phyloP scores from a whole-genome alignment of 2,113 vertebrate species.

The Nycticorax nycticorax region DNA sequence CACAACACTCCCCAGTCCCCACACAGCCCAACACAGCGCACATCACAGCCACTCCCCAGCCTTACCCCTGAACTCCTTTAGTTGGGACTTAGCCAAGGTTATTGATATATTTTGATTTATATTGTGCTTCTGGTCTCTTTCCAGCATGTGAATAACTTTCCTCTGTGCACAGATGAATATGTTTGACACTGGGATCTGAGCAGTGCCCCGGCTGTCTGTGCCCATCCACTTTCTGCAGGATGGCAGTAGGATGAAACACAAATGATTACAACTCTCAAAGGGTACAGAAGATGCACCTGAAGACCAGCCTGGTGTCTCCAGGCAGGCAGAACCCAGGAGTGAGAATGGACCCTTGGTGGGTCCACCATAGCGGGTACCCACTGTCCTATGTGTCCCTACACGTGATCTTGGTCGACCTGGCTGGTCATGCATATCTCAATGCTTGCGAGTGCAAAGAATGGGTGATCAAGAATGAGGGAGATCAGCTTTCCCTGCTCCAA shows the following conservation, averaged over 20 bases:
- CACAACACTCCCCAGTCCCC: accelerated
- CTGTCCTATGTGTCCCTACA: not conserved
- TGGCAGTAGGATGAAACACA: not conserved
- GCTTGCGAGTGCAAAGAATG: not conserved
- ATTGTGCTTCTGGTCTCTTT: not conserved
- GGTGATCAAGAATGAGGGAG: not conserved
- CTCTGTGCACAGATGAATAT: not conserved
- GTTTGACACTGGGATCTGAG: not conserved
- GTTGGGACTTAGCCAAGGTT: no score
- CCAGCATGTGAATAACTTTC: not conserved
- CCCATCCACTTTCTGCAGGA: not conserved
- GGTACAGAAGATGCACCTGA: not conserved
- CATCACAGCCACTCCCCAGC: not conserved
- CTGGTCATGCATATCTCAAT: not conserved
- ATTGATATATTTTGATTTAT: not conserved
- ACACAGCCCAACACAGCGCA: accelerated
- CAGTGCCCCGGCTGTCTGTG: not conserved
- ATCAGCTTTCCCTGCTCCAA: not conserved
- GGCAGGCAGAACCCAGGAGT: not conserved
- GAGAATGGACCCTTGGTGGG: not conserved
- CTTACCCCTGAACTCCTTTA: not conserved
- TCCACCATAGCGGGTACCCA: not conserved
- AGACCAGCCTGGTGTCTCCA: not conserved
- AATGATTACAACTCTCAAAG: no score
- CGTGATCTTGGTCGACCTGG: not conserved